Evolutionary conservation across 1,140 invertebrate species (phyloP), one percentile per base, ranked within the genome.

Genomic region (Drosophila pandora): DNA sequence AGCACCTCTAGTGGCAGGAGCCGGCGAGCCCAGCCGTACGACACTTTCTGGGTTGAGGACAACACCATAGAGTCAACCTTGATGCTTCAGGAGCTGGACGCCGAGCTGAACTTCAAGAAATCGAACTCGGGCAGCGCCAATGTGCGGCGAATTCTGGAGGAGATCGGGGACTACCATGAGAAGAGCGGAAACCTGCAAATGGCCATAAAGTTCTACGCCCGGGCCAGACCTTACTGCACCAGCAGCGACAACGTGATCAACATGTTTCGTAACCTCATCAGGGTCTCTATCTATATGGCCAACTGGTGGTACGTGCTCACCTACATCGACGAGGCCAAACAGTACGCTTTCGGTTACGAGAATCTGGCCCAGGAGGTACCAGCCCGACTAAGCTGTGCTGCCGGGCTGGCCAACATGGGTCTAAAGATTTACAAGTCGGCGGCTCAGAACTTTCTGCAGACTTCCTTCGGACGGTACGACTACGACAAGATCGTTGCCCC

Each of bases 241-340:
- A 87, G 55, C 49, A 78, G 74, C 50, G 82, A 85, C 2, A 60
- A 85, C 45, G 82, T 85, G 1, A 82, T 85, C 56, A 48, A 53
- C n/a, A 68, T 87, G 78, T 82, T 82, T 12, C 65, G 64, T 23
- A 78, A 85, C 22, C 58, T 85, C 9, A 87, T 85, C 2, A 48
- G 62, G 6, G 78, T 85, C 0, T 87, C 82, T 49, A 85, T 85
- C 8, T 82, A 87, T 17, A 87, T 85, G 82, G 37, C 58, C 34
- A 85, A 85, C 17, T 85, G 82, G 82, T 85, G 82, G 82, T 73
- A 87, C 6, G 82, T 85, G 7, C 70, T 85, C 37, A 78, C 78
- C 62, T 85, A 87, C 37, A 78, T 87, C 7, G 82, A 85, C 6
- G 82, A 85, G 58, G 82, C 78, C 59, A 85, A 82, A 7, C 69